Percentiles rank a stretch among this genome's conserved stretches.
These are phyloP conservation scores for Campodea augens DNA, from an alignment of 1,140 invertebrate species.

Conservation along the genomic window DNA sequence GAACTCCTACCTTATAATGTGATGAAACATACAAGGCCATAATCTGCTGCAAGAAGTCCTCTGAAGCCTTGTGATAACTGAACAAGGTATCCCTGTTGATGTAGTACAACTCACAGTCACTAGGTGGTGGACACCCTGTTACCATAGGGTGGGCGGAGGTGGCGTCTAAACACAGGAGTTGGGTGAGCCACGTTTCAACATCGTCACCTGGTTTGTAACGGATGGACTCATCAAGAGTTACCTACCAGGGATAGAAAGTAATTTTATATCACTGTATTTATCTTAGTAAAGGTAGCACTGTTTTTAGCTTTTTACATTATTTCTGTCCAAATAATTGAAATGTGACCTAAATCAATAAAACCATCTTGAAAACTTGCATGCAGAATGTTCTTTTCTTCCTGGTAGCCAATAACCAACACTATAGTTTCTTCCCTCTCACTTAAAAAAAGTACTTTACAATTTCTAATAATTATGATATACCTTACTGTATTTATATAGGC, in stretches of 20 bases:
- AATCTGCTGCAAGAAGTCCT: constrained; percentile 78
- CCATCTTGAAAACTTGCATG: no score
- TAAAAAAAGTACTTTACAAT: no score
- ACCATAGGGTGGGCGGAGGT: constrained; percentile 38
- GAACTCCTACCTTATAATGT: constrained; percentile 96
- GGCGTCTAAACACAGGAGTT: constrained; percentile 79
- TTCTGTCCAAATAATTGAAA: neutral
- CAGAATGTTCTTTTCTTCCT: no score
- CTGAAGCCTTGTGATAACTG: constrained; percentile 90
- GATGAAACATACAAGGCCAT: constrained; percentile 90
- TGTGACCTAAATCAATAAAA: neutral
- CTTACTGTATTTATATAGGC: no score
- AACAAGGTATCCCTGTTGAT: constrained; percentile 85
- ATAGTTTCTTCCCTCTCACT: no score
- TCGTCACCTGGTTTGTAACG: constrained; percentile 74
- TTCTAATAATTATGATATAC: no score
- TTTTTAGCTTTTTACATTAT: no score
- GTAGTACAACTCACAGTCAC: constrained; percentile 75
- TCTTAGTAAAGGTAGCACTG: no score
- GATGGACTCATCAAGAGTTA: constrained; percentile 84
- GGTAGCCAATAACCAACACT: no score
- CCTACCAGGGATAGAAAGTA: constrained; percentile 14
- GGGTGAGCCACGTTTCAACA: constrained; percentile 81
- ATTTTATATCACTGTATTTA: no score
- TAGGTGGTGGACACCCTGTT: constrained; percentile 67